A percentile compares a stretch with the other conserved stretches of the same genome.
Conservation (phyloP, 37 sponge, comb jelly and placozoan species). For the Bolinopsis microptera region DNA sequence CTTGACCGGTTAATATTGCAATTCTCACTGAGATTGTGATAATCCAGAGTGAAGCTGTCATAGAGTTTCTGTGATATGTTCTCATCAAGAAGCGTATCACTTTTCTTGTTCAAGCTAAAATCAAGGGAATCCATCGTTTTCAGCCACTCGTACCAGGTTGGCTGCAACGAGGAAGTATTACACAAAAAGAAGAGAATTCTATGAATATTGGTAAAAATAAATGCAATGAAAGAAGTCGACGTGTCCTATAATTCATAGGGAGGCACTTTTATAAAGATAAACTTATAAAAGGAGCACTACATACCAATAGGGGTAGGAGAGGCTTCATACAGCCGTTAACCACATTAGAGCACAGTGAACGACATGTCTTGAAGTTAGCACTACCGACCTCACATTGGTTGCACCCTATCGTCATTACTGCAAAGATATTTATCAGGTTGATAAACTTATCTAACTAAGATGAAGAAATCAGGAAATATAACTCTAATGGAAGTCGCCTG, state of each 20-base stretch:
- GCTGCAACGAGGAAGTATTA: not conserved
- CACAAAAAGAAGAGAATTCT: too few species aligned
- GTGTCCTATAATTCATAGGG: too few species aligned
- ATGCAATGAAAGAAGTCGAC: too few species aligned
- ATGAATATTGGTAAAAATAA: too few species aligned
- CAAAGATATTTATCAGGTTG: too few species aligned
- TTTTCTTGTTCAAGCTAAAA: not conserved
- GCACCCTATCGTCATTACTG: slow-evolving; percentile 43
- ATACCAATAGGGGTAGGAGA: not conserved
- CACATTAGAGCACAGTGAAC: slow-evolving; percentile 5
- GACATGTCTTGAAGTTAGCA: not conserved
- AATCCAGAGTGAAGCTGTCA: not conserved
- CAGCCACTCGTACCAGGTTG: not conserved
- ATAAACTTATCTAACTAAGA: too few species aligned
- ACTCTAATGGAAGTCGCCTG: too few species aligned
- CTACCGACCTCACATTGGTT: not conserved
- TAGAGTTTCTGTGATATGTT: not conserved
- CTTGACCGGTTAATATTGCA: not conserved
- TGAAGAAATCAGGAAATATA: too few species aligned
- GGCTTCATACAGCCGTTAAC: slow-evolving; percentile 19
- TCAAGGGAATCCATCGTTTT: not conserved
- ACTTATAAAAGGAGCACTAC: too few species aligned
- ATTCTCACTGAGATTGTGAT: not conserved
- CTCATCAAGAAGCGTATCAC: not conserved
- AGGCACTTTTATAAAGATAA: too few species aligned